Conservation (phyloP, 2,797 vertebrate genomes). For the Thaleichthys pacificus region DNA sequence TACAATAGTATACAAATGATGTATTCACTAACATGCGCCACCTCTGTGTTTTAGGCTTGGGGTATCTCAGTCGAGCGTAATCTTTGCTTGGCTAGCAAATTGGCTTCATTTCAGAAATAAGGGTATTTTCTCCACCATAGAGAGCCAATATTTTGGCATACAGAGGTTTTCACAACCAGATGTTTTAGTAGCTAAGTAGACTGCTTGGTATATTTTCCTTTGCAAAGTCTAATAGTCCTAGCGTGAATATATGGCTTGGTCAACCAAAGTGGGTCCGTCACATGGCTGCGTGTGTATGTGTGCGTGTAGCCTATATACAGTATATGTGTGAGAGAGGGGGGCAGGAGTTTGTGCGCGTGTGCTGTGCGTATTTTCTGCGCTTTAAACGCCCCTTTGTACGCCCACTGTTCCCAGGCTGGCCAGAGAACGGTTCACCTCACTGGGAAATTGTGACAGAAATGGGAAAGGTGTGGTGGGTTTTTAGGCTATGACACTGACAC, state of each 20-base stretch:
- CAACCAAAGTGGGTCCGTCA: not conserved
- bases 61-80: no score
- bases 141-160: no score
- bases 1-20: no score
- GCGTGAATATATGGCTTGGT: not conserved
- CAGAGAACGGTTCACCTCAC: conserved; percentile 43
- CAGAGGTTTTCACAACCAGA: no score
- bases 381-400: conserved; percentile 43
- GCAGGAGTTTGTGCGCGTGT: not conserved
- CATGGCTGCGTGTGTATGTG: not conserved
- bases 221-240: no score
- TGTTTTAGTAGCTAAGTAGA: no score
- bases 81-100: no score
- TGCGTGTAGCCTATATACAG: conserved; percentile 30
- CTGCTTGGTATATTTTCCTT: no score
- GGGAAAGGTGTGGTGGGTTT: conserved; percentile 51
- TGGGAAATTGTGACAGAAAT: conserved; percentile 55
- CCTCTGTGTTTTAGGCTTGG: no score
- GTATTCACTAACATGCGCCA: no score
- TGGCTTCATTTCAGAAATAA: no score
- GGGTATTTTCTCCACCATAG: no score
- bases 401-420: conserved; percentile 37
- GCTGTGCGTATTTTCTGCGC: conserved; percentile 13
- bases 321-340: conserved; percentile 29
- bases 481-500: conserved; percentile 66